Percentiles rank a stretch among this genome's conserved stretches.
Conservation (phyloP, 1,140 invertebrate genomes). For the Leptinotarsa undecemlineata region DNA sequence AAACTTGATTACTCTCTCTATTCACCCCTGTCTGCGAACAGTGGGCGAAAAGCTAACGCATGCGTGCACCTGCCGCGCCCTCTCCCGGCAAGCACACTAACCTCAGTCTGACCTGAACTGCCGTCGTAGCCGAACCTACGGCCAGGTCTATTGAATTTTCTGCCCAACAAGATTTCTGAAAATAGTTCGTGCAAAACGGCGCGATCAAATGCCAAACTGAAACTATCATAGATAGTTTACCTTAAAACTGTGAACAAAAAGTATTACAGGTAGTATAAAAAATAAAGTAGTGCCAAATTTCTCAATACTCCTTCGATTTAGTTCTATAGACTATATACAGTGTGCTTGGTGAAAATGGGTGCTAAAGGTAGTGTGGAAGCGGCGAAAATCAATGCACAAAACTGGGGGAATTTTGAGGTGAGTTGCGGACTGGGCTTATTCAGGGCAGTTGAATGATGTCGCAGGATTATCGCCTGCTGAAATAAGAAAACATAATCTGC, state of each 20-base stretch:
- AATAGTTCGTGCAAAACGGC: conserved; percentile 13
- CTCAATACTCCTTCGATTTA: conserved; percentile 24
- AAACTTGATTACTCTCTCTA: conserved; percentile 40
- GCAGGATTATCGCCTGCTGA: not conserved
- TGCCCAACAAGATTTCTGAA: conserved; percentile 8
- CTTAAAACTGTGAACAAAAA: conserved; percentile 17
- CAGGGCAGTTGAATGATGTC: not conserved
- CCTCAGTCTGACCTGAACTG: conserved; percentile 50
- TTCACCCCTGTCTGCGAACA: conserved; percentile 29
- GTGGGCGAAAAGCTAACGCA: conserved; percentile 34
- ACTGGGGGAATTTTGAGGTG: conserved; percentile 75
- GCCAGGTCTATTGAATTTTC: conserved; percentile 26
- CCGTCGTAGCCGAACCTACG: conserved; percentile 28
- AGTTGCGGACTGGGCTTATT: conserved; percentile 34
- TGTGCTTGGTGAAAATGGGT: conserved; percentile 59
- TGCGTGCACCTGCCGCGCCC: conserved; percentile 43
- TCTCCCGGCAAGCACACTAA: conserved; percentile 46
- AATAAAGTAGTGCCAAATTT: conserved; percentile 33
- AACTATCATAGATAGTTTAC: conserved; percentile 11
- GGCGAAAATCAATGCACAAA: conserved; percentile 73
- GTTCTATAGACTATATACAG: conserved; percentile 25
- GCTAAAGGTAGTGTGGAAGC: conserved; percentile 74
- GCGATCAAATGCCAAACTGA: conserved; percentile 20
- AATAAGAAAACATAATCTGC: not conserved
- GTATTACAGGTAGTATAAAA: conserved; percentile 19